These are phyloP conservation scores for Machimus rusticus DNA, from an alignment of 2,888 invertebrate genomes.

Conservation along the genomic window DNA sequence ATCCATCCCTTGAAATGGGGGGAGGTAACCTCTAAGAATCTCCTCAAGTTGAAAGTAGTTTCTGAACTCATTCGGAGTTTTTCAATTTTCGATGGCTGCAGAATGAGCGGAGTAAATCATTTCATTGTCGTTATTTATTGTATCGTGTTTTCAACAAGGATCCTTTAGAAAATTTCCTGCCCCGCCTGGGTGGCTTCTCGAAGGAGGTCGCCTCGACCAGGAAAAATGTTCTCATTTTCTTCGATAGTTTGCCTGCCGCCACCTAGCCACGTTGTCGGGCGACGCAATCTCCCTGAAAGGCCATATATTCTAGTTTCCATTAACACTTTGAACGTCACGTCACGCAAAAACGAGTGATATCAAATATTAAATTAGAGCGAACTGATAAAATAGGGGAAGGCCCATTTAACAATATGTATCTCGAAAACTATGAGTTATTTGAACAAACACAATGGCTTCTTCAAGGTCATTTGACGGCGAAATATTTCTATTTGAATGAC, in stretches of 20 bases:
- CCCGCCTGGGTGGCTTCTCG: neutral
- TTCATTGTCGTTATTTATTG: neutral
- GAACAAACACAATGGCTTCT: neutral
- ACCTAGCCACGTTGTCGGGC: neutral
- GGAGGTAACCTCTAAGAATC: neutral
- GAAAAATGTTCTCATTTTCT: neutral
- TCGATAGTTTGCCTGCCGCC: neutral
- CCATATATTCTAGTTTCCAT: neutral
- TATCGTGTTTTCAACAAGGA: neutral
- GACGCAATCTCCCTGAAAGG: neutral
- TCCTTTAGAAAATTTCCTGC: neutral
- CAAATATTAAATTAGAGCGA: neutral
- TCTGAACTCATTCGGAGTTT: neutral
- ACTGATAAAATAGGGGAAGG: neutral
- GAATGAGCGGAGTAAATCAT: neutral
- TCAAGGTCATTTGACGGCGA: neutral
- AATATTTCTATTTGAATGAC: neutral
- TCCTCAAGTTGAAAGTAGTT: conserved; percentile 7
- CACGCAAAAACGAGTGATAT: neutral
- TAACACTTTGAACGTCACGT: neutral
- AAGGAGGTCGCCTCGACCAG: neutral
- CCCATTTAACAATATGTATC: neutral
- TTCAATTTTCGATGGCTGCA: conserved; percentile 7
- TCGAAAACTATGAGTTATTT: neutral
- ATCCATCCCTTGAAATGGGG: neutral